A percentile compares a stretch with the other conserved stretches of the same genome.
These are phyloP conservation scores for Drosophila bipectinata DNA, from an alignment of 1,140 invertebrate species.

Conservation along the genomic window DNA sequence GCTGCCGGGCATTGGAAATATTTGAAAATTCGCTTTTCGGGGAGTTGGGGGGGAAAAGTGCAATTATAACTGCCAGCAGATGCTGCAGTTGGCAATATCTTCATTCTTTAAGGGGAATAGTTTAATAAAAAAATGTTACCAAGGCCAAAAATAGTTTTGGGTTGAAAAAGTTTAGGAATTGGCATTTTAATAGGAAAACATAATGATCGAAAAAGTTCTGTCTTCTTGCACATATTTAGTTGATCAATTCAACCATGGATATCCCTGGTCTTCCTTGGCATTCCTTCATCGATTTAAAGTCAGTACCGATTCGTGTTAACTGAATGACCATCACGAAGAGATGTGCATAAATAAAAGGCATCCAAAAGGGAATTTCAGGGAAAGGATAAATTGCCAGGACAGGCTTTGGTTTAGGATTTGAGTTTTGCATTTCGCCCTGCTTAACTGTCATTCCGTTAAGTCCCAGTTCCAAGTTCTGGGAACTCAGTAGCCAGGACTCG, in stretches of 20 bases:
- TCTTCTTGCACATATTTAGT: not conserved
- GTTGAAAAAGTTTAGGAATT: not conserved
- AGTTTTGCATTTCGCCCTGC: conserved; percentile 26
- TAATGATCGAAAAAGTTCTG: not conserved
- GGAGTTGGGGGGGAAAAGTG: conserved; percentile 14
- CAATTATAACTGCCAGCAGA: conserved; percentile 35
- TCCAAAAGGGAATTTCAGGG: conserved; percentile 13
- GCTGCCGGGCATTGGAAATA: conserved; percentile 31
- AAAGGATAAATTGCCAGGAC: conserved; percentile 10
- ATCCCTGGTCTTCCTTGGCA: not conserved
- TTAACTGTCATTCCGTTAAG: conserved; percentile 16
- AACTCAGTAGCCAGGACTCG: not conserved
- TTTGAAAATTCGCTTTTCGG: conserved; percentile 21
- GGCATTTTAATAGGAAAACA: not conserved
- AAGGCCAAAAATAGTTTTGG: not conserved
- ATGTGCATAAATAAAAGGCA: conserved; percentile 37
- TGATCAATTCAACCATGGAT: conserved; percentile 4
- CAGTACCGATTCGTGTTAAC: conserved; percentile 27
- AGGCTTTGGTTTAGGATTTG: conserved; percentile 20
- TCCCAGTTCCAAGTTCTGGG: not conserved
- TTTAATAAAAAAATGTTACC: conserved; percentile 22
- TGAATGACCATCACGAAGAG: conserved; percentile 19
- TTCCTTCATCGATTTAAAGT: conserved; percentile 37
- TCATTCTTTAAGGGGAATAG: conserved; percentile 23
- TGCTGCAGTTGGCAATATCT: conserved; percentile 21